Evolutionary conservation across 2,797 vertebrate genomes (phyloP), one percentile per base, ranked within the genome.

Genomic region (Liparis tanakae): DNA sequence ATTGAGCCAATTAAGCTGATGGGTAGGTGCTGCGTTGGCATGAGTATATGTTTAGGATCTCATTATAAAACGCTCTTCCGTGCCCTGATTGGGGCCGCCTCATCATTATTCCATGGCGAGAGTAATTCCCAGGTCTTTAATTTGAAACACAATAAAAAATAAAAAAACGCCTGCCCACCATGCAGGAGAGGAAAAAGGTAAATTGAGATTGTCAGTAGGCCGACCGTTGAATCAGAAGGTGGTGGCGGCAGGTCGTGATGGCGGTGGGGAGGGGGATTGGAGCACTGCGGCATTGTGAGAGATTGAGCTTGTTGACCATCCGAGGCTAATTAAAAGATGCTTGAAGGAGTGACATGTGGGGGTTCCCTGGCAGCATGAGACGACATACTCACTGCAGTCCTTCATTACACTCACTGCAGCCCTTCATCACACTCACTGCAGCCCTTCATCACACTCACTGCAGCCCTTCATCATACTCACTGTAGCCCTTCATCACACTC

Each of bases 1-100:
- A 77, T 71, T 39, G 68, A 85, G 83, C 86, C 91, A 93, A 93
- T 94, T 93, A 93, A 83, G 90, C 80, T 90, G 90, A 91, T 82
- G 83, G 85, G 85, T 78, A 70, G 83, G 76, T 87, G 83, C 85
- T 69, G 81, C 25, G 76, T 79, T 89, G 86, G 88, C 89, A 86
- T 37, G 62, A 87, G 88, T 89, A 91, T 89, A 89, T 91, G 89
- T 93, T 93, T 90, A 92, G 77, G 57, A 85, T 87, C 91, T 91
- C 92, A 93, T 93, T 92, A 93, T 88, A 84, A 89, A 81, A 81
- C 78, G 83, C 59, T 71, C 84, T 82, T 84, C 73, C 76, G 64
- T 67, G 72, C 87, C 82, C 81, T 83, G 83, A 89, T 87, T 74
- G 70, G 80, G 82, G 72, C 83, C 39, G 48, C 74, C 80, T 87